Conservation (phyloP, 2,888 invertebrate species). For the Lepidocyrtoides sp. region DNA sequence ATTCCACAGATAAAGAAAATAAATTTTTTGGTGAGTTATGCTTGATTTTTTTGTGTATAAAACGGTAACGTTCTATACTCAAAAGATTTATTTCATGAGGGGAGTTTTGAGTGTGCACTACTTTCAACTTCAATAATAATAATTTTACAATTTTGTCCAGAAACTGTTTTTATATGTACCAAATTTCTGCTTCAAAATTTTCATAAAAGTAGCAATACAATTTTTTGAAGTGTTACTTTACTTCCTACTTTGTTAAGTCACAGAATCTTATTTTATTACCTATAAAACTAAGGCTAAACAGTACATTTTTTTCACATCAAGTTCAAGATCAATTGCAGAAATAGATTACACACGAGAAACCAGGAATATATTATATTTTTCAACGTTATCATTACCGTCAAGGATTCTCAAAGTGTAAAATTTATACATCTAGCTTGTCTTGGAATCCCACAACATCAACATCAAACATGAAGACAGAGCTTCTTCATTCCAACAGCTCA, state of each 20-base stretch:
- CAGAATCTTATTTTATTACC: too few relatives aligned
- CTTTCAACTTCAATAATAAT: too few relatives aligned
- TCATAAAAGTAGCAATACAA: too few relatives aligned
- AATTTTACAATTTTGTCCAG: too few relatives aligned
- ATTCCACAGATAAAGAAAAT: neutral
- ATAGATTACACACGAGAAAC: neutral
- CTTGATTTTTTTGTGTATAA: too few relatives aligned
- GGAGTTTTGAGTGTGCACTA: neutral
- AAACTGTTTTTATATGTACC: too few relatives aligned
- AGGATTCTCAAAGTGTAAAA: neutral
- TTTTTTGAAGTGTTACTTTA: too few relatives aligned
- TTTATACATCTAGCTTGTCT: neutral
- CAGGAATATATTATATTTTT: neutral
- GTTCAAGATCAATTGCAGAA: conserved; percentile 8
- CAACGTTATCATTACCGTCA: neutral
- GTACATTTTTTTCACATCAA: neutral
- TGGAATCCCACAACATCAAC: neutral
- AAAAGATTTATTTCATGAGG: neutral
- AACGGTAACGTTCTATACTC: neutral
- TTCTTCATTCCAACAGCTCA: conserved; percentile 83
- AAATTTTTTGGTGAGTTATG: too few relatives aligned
- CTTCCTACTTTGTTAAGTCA: conserved; percentile 11
- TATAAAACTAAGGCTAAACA: neutral
- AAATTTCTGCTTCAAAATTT: neutral
- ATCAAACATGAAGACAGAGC: conserved; percentile 83